Evolutionary conservation across 1,140 invertebrate genomes (phyloP), one percentile per base, ranked within the genome.

Genomic region (Sweltsa coloradensis): DNA sequence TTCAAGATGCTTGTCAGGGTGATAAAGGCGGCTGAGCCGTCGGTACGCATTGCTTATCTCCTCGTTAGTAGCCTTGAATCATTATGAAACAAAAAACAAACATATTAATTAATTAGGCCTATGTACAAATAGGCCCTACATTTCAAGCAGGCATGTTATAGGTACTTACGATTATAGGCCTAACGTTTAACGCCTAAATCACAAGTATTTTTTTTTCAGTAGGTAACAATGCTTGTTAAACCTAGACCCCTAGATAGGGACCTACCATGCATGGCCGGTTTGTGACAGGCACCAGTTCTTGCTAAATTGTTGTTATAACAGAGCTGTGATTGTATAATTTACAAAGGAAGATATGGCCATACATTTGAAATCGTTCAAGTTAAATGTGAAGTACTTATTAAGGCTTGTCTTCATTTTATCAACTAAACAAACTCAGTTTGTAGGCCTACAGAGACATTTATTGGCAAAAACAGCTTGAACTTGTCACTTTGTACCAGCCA

Each of bases 1-100:
- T 58, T 90, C 80, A 5, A 72, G 65, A 67, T 97, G 92, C 66
- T 97, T 97, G 60, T 97, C 93, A 5, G 94, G 94, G 69, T 97
- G 93, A 59, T 92, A 97, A 42, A 92, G 78, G 53, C 82, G 79
- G 59, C 90, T 94, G 13, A 94, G 76, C 43, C 82, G 74, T 52
- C 90, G 74, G 64, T 94, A 97, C 1, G 91, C 87, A 74, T 82
- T 83, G 53, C 79, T 90, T 51, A 97, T 94, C 65, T 96, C 89
- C 51, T 95, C 90, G 46, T 69, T 64, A 19, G 82, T 74, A 18
- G 92, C 90, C 92, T 96, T 54, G 46, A 72, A 66, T 16, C 48
- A 57, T 52, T 44, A 47, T 44, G 27, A 26, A 44, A 22, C 40
- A 52, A 45, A 27, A 45, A 25, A 44, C 50, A 42, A 53, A 55